Evolutionary conservation across 2,113 vertebrate genomes (phyloP), one percentile per base, ranked within the genome.

Genomic region (Scopus umbretta): DNA sequence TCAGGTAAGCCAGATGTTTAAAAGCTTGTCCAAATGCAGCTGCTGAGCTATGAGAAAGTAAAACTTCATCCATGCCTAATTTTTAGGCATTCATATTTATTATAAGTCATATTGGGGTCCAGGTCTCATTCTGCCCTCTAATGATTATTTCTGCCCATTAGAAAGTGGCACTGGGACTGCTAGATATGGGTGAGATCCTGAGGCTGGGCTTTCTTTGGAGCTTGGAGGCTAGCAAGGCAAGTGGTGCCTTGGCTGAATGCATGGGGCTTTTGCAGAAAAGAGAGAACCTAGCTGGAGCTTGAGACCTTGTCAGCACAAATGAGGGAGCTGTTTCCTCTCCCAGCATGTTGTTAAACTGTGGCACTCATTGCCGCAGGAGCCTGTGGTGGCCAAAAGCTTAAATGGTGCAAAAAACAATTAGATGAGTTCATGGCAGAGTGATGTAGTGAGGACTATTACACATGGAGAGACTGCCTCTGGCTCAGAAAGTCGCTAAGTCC

Each of bases 131-230:
- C 36, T 86, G 61, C 26, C 8, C 19, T 62, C 58, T 85, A 45
- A 61, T 1, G 3, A 49, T 36, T 47, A 30, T 56, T 85, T 82
- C 62, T 86, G 14, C 32, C 42, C 6, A 8, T 61, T 40, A 76
- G 45, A 6, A 91, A 52, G 67, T 16, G 26, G 6, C 25, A 3
- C 40, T 43, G 36, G n/a, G 15, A 8, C 50, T 88, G 34, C 34
- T 22, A 34, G 23, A 7, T 16, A 12, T 0, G 9, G 3, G 6
- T 67, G 56, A 82, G 38, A 30, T 10, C 52, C 13, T 1, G 1
- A 17, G n/a, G 45, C 56, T 67, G 50, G 19, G 21, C 49, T 90
- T 52, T 8, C 34, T 75, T 75, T 61, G 40, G 18, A 71, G 49
- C 38, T 11, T 40, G 61, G 32, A 58, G 29, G 36, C 12, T 16